Conservation (phyloP, 2,797 vertebrate species). For the Echeneis naucrates region DNA sequence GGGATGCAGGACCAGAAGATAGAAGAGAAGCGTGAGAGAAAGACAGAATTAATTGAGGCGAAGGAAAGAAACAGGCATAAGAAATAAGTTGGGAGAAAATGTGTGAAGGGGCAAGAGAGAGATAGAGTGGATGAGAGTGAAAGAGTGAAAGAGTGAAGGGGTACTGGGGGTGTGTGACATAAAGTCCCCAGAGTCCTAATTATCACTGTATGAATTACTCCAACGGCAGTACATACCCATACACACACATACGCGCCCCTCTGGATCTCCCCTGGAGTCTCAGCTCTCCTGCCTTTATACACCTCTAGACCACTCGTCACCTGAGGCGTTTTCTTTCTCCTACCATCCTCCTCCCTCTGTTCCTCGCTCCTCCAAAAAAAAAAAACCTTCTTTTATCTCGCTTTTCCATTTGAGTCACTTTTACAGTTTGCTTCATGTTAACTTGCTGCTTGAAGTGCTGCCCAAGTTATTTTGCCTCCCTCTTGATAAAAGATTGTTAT, state of each 20-base stretch:
- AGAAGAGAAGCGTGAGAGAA: conserved; percentile 35
- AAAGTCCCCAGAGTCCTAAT: conserved; percentile 78
- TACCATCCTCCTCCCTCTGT: conserved; percentile 45
- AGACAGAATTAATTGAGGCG: conserved; percentile 36
- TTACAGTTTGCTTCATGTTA: not conserved
- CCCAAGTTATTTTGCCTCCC: conserved; percentile 3
- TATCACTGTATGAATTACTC: conserved; percentile 84
- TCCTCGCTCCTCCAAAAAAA: conserved; percentile 35
- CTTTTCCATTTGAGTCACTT: conserved; percentile 35
- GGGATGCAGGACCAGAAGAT: conserved; percentile 13
- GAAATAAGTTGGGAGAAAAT: conserved; percentile 22
- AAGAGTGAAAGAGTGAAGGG: conserved; percentile 57
- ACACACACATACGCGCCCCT: conserved; percentile 52
- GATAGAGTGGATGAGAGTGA: conserved; percentile 32
- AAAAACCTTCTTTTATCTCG: conserved; percentile 32
- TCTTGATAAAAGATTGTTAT: not conserved
- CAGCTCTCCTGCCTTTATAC: conserved; percentile 53
- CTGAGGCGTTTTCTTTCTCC: conserved; percentile 63
- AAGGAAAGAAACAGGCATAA: conserved; percentile 24
- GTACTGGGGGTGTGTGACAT: conserved; percentile 67
- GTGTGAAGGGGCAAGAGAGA: not conserved
- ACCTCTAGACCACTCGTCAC: conserved; percentile 65
- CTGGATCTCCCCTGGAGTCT: conserved; percentile 68
- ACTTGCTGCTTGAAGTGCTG: conserved; percentile 15
- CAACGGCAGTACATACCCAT: conserved; percentile 67